Evolutionary conservation across 2,113 vertebrate species (phyloP).

Genomic region (Semnornis frantzii): DNA sequence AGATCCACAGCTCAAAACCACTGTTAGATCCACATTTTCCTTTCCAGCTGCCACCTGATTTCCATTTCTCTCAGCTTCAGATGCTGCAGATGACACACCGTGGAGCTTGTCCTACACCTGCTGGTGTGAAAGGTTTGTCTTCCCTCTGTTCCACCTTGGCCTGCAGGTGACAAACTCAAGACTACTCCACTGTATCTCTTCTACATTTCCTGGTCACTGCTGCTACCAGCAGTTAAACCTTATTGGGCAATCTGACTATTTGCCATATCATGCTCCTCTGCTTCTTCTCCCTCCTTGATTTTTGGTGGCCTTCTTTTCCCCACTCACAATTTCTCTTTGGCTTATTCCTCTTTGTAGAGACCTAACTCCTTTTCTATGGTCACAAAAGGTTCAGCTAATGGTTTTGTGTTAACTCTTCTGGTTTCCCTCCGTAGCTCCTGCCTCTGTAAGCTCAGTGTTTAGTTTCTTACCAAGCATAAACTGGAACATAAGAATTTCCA

Average conservation of each 20-base stretch:
- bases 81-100: rapidly evolving
- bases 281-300: background rate
- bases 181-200: background rate
- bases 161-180: background rate
- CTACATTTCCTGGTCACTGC: background rate
- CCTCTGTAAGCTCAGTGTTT: background rate
- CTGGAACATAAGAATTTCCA: too few species aligned
- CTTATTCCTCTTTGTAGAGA: background rate
- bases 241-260: background rate
- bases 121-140: rapidly evolving
- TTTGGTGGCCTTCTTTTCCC: background rate
- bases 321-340: background rate
- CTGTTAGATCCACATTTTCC: background rate
- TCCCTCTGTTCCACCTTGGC: background rate
- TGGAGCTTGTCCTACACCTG: background rate
- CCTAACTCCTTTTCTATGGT: background rate
- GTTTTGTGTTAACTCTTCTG: background rate
- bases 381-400: background rate
- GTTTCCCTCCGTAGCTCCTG: background rate
- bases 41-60: rapidly evolving
- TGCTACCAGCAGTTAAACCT: background rate
- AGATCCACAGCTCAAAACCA: background rate
- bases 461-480: background rate
- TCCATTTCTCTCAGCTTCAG: background rate
- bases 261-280: background rate